Conservation (phyloP, 2,113 vertebrate species). For the Thalassarche chlororhynchos region DNA sequence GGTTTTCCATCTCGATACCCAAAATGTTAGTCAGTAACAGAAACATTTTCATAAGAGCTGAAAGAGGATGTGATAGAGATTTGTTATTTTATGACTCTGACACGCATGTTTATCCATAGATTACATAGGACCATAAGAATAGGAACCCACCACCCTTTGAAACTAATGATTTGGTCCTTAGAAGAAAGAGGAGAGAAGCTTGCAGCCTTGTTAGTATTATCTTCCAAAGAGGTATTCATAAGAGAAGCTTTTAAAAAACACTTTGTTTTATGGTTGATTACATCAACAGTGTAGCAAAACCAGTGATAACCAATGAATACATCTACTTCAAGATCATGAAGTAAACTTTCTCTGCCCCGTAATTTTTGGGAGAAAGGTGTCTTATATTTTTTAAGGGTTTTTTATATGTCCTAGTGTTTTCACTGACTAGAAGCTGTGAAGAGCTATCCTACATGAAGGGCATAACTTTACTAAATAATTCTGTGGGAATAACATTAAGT, state of each 20-base stretch:
- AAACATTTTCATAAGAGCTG: not conserved
- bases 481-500: not conserved
- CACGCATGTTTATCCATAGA: not conserved
- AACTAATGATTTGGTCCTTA: not conserved
- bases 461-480: not conserved
- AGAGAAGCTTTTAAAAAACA: not conserved
- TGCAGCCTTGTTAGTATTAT: not conserved
- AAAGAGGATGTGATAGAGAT: not conserved
- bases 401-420: not conserved
- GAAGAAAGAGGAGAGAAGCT: not conserved
- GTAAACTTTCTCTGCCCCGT: not conserved
- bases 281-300: not conserved
- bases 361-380: not conserved
- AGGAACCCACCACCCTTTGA: not conserved
- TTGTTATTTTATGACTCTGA: not conserved
- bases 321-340: not conserved
- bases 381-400: not conserved
- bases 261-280: not conserved
- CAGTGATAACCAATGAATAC: not conserved
- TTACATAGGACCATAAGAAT: not conserved
- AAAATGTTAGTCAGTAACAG: not conserved
- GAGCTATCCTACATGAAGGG: not conserved
- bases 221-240: not conserved
- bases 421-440: not conserved
- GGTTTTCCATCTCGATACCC: not conserved